Evolutionary conservation across 2,797 vertebrate genomes (phyloP), one percentile per base, ranked within the genome.

Genomic region (Vespertilio murinus): DNA sequence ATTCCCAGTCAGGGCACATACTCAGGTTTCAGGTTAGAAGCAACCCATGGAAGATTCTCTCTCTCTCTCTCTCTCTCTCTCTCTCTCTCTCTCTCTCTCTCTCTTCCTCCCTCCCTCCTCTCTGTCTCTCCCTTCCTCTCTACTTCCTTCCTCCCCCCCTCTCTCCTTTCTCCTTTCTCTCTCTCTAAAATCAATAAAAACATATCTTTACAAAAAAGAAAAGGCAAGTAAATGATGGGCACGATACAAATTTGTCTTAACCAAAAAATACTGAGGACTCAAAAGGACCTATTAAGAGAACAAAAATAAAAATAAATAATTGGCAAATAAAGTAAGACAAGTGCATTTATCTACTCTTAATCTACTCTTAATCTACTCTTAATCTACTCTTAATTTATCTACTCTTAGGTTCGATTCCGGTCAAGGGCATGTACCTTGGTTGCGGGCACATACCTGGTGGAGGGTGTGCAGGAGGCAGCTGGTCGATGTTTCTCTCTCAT

Each of bases 281-380:
- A n/a, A 73, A 80, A 93, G 13, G 14, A 88, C 33, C 49, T 88
- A 59, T 11, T 22, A 42, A 90, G 13, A 75, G 16, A 70, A 71
- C 23, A 92, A 74, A 38, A 74, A 49, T 25, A 88, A 87, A 87
- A 12, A 17, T 83, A 47, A 79, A n/a, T 45, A 11, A 87, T 25
- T 75, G 28, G 22, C 71, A 89, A 90, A 65, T 22, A 86, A 89
- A 71, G 52, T n/a, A 81, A 92, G 47, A 52, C 33, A 75, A 73
- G 30, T 38, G 8, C 40, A 83, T 52, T 84, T 73, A 92, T 54
- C 40, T 71, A 70, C 25, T 70, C 14, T 86, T 79, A 77, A n/a
- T n/a, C n/a, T n/a, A n/a, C n/a, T n/a, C n/a, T n/a, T n/a, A n/a
- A n/a, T n/a, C n/a, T n/a, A n/a, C n/a, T n/a, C n/a, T n/a, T n/a